These are phyloP conservation scores for Drosophila parvula DNA, from an alignment of 1,140 invertebrate species.

Conservation along the genomic window DNA sequence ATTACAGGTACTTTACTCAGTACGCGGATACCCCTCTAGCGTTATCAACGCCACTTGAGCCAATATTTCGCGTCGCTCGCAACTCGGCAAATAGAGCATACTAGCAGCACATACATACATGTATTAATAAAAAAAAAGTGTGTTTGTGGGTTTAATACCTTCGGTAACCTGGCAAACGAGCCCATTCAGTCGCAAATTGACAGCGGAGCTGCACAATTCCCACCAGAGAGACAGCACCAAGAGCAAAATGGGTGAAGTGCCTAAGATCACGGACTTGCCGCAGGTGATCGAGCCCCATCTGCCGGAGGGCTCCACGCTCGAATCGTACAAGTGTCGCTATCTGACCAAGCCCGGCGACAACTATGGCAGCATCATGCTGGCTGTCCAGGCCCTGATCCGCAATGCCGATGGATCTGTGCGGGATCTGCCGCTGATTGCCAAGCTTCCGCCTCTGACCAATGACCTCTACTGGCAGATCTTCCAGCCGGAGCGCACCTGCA, in stretches of 20 bases:
- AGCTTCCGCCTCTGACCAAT: conserved; percentile 86
- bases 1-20: conserved; percentile 9
- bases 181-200: conserved; percentile 42
- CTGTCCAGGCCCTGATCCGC: conserved; percentile 75
- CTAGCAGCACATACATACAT: background rate
- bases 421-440: conserved; percentile 85
- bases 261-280: conserved; percentile 63
- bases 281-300: conserved; percentile 69
- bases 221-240: background rate
- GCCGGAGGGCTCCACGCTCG: conserved; percentile 49
- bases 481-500: conserved; percentile 86
- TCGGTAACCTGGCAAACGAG: background rate
- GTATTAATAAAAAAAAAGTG: background rate
- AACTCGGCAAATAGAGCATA: conserved; percentile 21
- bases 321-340: conserved; percentile 60
- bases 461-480: conserved; percentile 85
- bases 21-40: background rate
- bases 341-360: conserved; percentile 86
- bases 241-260: conserved; percentile 62
- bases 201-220: conserved; percentile 11
- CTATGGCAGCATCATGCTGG: conserved; percentile 86
- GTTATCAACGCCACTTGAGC: conserved; percentile 61
- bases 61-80: conserved; percentile 45
- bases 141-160: conserved; percentile 34
- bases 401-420: conserved; percentile 62